Conservation (phyloP, 2,888 invertebrate genomes). For the Brenthis ino region DNA sequence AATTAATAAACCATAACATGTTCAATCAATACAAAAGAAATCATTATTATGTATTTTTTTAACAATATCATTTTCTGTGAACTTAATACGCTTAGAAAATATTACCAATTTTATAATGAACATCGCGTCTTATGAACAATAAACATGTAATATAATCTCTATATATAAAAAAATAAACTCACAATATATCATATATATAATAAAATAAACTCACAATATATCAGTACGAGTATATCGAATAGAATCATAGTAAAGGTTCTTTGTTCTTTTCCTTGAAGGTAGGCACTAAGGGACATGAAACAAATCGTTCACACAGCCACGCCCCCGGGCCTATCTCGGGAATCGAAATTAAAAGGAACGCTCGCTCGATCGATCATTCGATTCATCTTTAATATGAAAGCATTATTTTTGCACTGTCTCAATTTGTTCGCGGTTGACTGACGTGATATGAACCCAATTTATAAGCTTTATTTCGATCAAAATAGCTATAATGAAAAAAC, state of each 20-base stretch:
- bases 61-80: not conserved
- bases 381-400: constrained; percentile 76
- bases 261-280: constrained; percentile 45
- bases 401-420: constrained; percentile 77
- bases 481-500: constrained; percentile 41
- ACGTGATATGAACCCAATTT: constrained; percentile 64
- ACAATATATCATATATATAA: constrained; percentile 4
- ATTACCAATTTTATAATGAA: no score
- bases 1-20: not conserved
- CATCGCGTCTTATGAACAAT: no score
- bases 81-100: no score
- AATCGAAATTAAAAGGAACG: constrained; percentile 81
- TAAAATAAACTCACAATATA: constrained; percentile 6
- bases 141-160: not conserved
- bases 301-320: constrained; percentile 78
- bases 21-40: not conserved
- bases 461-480: constrained; percentile 55
- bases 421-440: constrained; percentile 70
- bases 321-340: constrained; percentile 72
- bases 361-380: constrained; percentile 79
- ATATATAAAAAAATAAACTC: no score
- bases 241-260: constrained; percentile 34
- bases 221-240: constrained; percentile 20
- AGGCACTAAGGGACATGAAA: constrained; percentile 73
- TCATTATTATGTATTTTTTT: not conserved